Conservation (phyloP, 2,113 vertebrate genomes). For the Dipodomys stephensi region DNA sequence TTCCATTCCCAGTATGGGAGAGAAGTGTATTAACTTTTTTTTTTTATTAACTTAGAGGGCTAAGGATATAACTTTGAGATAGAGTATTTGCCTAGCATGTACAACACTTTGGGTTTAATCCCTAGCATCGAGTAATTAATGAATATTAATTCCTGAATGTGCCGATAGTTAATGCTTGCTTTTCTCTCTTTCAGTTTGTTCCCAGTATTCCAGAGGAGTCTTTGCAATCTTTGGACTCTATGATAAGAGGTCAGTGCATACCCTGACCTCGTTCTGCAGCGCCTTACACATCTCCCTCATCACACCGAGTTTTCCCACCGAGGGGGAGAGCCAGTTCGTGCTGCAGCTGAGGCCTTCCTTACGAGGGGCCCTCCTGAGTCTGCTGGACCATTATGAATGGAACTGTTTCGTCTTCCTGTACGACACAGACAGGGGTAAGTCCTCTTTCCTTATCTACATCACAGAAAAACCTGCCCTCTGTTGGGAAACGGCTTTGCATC, state of each 20-base stretch:
- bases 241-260: conserved; percentile 98
- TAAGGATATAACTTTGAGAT: too few relatives aligned
- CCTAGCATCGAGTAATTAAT: too few relatives aligned
- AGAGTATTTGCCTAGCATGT: too few relatives aligned
- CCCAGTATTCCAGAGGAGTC: conserved; percentile 98
- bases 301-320: conserved; percentile 97
- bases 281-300: conserved; percentile 99
- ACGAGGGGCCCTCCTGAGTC: conserved; percentile 94
- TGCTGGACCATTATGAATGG: conserved; percentile 98
- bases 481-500: neutral
- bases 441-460: neutral
- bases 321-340: conserved; percentile 98
- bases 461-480: conserved; percentile 2
- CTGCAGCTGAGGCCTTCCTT: conserved; percentile 97
- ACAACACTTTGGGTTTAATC: too few relatives aligned
- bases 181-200: conserved; percentile 92
- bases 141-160: neutral
- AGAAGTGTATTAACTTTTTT: neutral
- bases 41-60: neutral
- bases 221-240: conserved; percentile 99
- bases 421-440: conserved; percentile 97
- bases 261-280: conserved; percentile 99
- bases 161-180: neutral
- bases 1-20: too few relatives aligned
- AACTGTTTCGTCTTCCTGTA: conserved; percentile 98